phyloP scores from a whole-genome alignment of 2,888 invertebrate species.

The Nemapogon koenigi region DNA sequence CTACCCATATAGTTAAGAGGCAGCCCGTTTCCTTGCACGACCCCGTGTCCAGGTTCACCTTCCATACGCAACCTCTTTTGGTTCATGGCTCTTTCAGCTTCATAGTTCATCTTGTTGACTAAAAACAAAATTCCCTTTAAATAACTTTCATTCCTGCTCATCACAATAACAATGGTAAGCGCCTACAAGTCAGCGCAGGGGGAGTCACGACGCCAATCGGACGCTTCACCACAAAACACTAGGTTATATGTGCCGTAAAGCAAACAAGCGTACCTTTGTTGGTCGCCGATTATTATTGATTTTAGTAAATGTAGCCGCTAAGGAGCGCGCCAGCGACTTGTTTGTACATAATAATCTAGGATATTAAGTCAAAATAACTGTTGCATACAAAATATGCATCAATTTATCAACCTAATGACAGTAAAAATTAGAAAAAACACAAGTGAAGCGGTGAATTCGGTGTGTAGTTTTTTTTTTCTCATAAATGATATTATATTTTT shows the following conservation, averaged over 20 bases:
- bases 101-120: conserved; percentile 63
- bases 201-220: conserved; percentile 67
- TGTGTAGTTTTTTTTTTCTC: conserved; percentile 56
- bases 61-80: conserved; percentile 63
- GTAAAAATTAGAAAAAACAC: conserved; percentile 63
- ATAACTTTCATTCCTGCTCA: conserved; percentile 21
- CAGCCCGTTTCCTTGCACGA: conserved; percentile 59
- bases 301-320: conserved; percentile 58
- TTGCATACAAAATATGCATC: conserved; percentile 61
- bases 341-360: conserved; percentile 56
- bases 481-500: too few species aligned
- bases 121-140: conserved; percentile 21
- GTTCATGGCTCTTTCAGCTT: conserved; percentile 60
- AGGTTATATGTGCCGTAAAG: conserved; percentile 56
- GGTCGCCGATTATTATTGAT: conserved; percentile 63
- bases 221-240: conserved; percentile 58
- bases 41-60: conserved; percentile 58
- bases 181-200: conserved; percentile 35
- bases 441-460: conserved; percentile 59
- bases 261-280: conserved; percentile 67
- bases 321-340: conserved; percentile 42
- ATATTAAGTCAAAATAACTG: conserved; percentile 52
- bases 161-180: conserved; percentile 26
- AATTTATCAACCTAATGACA: conserved; percentile 61
- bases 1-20: conserved; percentile 60